phyloP scores from a whole-genome alignment of 2,888 invertebrate genomes.

The Petrolisthes manimaculis region DNA sequence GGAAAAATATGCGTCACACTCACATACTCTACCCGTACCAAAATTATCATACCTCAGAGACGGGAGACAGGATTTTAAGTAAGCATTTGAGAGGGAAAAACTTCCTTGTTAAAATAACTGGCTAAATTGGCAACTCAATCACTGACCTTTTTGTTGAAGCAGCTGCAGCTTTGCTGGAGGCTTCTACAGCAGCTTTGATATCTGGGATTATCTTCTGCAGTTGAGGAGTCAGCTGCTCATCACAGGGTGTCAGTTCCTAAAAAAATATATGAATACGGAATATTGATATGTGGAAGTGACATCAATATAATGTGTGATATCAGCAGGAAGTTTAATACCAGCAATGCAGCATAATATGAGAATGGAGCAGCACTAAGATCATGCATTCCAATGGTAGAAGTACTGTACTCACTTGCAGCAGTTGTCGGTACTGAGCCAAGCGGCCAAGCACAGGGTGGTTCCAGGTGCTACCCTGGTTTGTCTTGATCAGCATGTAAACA shows the following conservation, averaged over 20 bases:
- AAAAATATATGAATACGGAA: background rate
- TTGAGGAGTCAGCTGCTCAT: slow-evolving; percentile 72
- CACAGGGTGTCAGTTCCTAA: slow-evolving; percentile 29
- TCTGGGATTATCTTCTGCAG: slow-evolving; percentile 67
- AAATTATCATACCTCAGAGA: too few species aligned
- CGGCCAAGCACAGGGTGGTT: slow-evolving; percentile 92
- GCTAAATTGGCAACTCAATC: background rate
- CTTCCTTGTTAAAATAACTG: too few species aligned
- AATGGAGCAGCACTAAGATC: background rate
- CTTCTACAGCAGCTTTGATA: slow-evolving; percentile 19
- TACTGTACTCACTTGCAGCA: slow-evolving; percentile 77
- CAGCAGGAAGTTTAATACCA: background rate
- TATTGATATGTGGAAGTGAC: too few species aligned
- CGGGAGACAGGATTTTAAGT: too few species aligned
- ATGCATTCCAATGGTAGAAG: background rate
- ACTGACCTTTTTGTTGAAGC: background rate
- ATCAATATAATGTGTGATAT: background rate
- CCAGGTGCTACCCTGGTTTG: slow-evolving; percentile 14
- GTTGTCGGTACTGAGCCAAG: slow-evolving; percentile 83
- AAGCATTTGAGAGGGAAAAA: too few species aligned
- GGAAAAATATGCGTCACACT: too few species aligned
- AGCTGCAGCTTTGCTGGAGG: background rate
- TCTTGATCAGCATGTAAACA: slow-evolving; percentile 46
- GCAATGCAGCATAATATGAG: background rate
- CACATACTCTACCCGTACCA: too few species aligned